phyloP scores from a whole-genome alignment of 2,797 vertebrate genomes.

The Sebastiscus tertius region DNA sequence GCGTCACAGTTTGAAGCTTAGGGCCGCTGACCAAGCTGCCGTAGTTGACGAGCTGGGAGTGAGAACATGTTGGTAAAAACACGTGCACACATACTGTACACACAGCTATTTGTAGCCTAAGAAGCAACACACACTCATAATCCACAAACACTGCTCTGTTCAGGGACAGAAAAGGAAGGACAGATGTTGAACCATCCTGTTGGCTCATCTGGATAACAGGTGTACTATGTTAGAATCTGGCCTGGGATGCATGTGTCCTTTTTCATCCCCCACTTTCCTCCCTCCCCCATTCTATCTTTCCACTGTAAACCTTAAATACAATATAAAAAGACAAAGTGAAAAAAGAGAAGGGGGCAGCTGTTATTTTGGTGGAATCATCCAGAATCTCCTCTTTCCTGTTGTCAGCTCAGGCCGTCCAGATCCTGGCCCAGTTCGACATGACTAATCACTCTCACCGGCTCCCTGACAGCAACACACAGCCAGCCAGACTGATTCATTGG shows the following conservation, averaged over 20 bases:
- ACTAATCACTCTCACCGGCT: slow-evolving; percentile 55
- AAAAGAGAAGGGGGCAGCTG: slow-evolving; percentile 17
- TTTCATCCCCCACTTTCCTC: neutral
- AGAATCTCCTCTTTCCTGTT: slow-evolving; percentile 42
- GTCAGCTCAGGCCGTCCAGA: slow-evolving; percentile 24
- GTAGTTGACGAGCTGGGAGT: neutral
- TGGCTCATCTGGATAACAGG: slow-evolving; percentile 13
- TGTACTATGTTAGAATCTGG: neutral
- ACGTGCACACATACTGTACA: neutral
- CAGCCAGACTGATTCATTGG: slow-evolving; percentile 63
- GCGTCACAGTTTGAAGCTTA: neutral
- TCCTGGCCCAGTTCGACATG: slow-evolving; percentile 60
- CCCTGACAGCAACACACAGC: slow-evolving; percentile 46
- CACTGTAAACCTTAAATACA: neutral
- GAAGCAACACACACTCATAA: neutral
- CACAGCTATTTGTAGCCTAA: neutral
- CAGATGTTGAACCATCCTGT: neutral
- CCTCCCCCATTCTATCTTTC: neutral
- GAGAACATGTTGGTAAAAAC: neutral
- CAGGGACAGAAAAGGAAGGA: neutral
- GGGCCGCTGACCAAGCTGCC: neutral
- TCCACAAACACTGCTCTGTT: neutral
- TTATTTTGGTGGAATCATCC: slow-evolving; percentile 41
- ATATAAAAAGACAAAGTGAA: neutral
- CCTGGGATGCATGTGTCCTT: neutral